Conservation (phyloP, 2,113 vertebrate species). For the Dromiciops gliroides region DNA sequence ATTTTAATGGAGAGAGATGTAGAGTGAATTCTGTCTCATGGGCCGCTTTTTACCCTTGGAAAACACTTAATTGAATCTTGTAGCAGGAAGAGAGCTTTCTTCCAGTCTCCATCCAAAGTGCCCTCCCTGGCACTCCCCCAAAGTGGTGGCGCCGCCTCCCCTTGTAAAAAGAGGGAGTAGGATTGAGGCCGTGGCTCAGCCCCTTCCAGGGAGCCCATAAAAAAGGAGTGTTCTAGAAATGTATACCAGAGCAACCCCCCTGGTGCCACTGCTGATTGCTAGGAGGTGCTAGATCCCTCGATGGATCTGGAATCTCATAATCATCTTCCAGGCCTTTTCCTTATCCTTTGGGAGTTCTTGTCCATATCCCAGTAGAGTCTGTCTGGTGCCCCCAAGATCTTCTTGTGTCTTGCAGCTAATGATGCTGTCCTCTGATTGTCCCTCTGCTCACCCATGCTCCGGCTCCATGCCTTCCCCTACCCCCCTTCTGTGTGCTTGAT, state of each 20-base stretch:
- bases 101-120: background rate
- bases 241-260: background rate
- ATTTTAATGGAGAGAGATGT: background rate
- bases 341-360: background rate
- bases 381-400: too few relatives aligned
- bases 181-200: background rate
- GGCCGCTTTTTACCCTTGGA: background rate
- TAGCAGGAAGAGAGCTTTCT: background rate
- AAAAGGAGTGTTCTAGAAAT: background rate
- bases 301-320: background rate
- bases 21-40: background rate
- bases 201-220: background rate
- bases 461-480: too few relatives aligned
- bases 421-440: background rate
- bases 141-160: background rate
- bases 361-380: too few relatives aligned
- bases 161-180: background rate
- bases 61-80: background rate
- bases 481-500: background rate
- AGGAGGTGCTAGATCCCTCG: background rate
- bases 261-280: fast-evolving
- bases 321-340: background rate
- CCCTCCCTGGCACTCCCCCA: background rate
- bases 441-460: background rate
- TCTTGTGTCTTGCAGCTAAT: background rate